Conservation (phyloP, 2,888 invertebrate genomes). For the Ptychoptera albimana region DNA sequence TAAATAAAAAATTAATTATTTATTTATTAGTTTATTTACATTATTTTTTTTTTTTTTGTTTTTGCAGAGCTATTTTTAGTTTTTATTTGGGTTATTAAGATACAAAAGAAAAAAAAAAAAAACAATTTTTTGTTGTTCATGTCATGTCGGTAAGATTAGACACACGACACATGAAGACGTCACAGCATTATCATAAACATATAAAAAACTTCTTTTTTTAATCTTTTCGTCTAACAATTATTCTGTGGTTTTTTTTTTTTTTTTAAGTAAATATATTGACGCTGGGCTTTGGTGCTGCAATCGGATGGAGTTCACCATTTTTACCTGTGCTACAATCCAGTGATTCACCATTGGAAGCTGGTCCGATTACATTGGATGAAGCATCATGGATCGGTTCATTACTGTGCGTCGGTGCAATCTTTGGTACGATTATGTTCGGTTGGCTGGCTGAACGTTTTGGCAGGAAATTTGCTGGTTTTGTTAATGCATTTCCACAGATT, state of each 20-base stretch:
- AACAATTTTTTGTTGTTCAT: too few relatives aligned
- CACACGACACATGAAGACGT: too few relatives aligned
- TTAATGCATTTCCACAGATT: conserved; percentile 22
- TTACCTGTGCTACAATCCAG: conserved; percentile 5
- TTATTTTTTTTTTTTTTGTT: too few relatives aligned
- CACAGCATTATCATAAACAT: too few relatives aligned
- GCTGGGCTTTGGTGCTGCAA: conserved; percentile 3
- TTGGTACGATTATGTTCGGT: conserved; percentile 20
- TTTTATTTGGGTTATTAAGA: too few relatives aligned
- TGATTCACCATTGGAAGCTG: conserved; percentile 16
- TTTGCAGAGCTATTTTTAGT: too few relatives aligned
- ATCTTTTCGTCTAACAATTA: too few relatives aligned
- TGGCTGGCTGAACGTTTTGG: conserved; percentile 18
- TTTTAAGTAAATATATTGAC: conserved; percentile 4
- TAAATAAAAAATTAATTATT: too few relatives aligned
- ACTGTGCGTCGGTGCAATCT: conserved; percentile 19
- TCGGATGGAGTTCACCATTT: conserved; percentile 9
- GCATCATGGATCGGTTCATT: conserved; percentile 19
- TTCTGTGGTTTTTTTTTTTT: background rate
- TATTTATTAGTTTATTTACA: too few relatives aligned
- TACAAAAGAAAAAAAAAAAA: too few relatives aligned
- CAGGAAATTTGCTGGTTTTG: conserved; percentile 18
- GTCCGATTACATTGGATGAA: conserved; percentile 14
- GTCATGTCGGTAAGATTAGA: too few relatives aligned
- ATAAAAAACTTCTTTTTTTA: too few relatives aligned